Base-by-base conservation (phyloP, 2,888 invertebrate genomes). In the Luffia ferchaultella region DNA sequence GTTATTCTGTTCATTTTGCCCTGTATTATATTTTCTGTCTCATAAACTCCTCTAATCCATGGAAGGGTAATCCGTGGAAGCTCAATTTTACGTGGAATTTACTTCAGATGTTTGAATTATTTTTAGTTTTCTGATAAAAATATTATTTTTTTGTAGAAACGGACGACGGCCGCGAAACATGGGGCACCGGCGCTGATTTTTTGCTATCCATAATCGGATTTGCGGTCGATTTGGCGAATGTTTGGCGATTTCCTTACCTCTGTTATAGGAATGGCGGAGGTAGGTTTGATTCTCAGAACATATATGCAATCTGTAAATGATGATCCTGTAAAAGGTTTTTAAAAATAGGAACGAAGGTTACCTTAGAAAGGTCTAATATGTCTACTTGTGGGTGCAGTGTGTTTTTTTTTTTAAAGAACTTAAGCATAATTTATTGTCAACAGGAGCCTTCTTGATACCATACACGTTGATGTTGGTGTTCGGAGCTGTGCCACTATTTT, bases 121-220 rank as follows among this genome's bases (percentile, higher is more conserved):
- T n/a, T n/a, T n/a, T n/a, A n/a, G n/a, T n/a, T n/a, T n/a, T n/a
- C n/a, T n/a, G n/a, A n/a, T n/a, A n/a, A n/a, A n/a, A n/a, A n/a
- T n/a, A n/a, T n/a, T n/a, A n/a, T n/a, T n/a, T n/a, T n/a, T 43
- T 42, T 45, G 17, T 58, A 70, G 79, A 78, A 63, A 62, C 67
- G 2, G 82, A 79, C 51, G 89, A 89, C 54, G 87, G 87, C 1
- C 76, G 93, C 15, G 93, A 93, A 70, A 93, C 92, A 0, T 93
- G 93, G 93, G 89, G 89, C 16, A 91, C 91, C 7, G 92, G 92
- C 49, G 89, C 90, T 0, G 93, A 93, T 70, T 93, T 93, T 67
- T 85, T 93, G 12, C 85, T 93, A 42, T 93, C 93, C 55, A 93
- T 93, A 66, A 93, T 93, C 58, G 93, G 93, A 1, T 93, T 93